Evolutionary conservation across 2,113 vertebrate genomes (phyloP).

Genomic region (Penelope pileata): DNA sequence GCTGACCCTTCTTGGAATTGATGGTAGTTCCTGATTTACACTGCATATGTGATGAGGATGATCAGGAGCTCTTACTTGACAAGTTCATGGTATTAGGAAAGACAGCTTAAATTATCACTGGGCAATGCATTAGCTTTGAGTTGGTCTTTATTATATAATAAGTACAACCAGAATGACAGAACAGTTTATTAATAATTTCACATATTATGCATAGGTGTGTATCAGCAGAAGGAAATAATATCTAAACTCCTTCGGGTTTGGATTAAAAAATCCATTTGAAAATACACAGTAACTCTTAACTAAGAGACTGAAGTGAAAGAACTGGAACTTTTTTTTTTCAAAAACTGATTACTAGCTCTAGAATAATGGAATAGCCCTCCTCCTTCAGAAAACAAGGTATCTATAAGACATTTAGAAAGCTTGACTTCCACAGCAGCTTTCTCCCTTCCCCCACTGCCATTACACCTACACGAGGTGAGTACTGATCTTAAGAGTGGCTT

Average conservation of each 20-base stretch:
- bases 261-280: background rate
- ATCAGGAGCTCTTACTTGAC: background rate
- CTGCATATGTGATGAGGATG: background rate
- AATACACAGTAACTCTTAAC: background rate
- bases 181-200: background rate
- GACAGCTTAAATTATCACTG: background rate
- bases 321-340: background rate
- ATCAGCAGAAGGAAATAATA: background rate
- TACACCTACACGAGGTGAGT: background rate
- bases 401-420: background rate
- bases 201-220: background rate
- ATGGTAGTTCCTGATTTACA: background rate
- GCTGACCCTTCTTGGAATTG: background rate
- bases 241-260: background rate
- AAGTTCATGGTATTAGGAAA: background rate
- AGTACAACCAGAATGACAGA: background rate
- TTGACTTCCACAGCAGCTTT: background rate
- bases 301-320: background rate
- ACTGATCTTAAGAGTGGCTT: too few relatives aligned
- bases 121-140: background rate
- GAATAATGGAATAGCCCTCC: background rate
- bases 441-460: background rate
- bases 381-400: background rate
- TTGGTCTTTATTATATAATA: background rate
- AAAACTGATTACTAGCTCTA: background rate